Evolutionary conservation across 2,113 vertebrate species (phyloP).

Genomic region (Petrocephalus microphthalmus): DNA sequence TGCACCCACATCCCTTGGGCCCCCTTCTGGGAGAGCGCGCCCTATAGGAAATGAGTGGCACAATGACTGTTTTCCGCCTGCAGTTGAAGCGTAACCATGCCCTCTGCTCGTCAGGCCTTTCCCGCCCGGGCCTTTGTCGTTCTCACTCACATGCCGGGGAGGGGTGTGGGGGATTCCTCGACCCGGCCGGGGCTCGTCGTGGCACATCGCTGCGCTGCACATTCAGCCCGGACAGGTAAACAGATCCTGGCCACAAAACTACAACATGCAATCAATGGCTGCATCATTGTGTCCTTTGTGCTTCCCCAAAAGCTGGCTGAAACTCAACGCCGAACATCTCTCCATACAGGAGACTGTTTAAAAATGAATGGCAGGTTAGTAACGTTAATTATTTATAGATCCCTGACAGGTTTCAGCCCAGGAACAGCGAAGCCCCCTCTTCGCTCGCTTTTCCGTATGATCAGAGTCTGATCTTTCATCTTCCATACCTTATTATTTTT

Average conservation of each 20-base stretch:
- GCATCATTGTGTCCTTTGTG: conserved; percentile 39
- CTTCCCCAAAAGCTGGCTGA: conserved; percentile 39
- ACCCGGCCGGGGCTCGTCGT: background rate
- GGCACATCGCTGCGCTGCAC: background rate
- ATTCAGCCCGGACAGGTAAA: background rate
- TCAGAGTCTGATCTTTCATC: conserved; percentile 36
- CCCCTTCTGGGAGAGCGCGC: background rate
- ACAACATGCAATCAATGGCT: conserved; percentile 40
- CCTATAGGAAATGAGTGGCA: background rate
- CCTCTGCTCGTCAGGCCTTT: background rate
- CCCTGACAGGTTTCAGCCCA: conserved; percentile 43
- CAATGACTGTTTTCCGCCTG: background rate
- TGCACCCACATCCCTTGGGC: background rate
- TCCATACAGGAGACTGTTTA: conserved; percentile 54
- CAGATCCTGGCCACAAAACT: conserved; percentile 36
- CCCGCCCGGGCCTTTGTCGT: background rate
- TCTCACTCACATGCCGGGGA: too few relatives aligned
- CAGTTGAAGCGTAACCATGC: too few relatives aligned
- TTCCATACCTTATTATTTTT: background rate
- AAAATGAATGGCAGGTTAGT: conserved; percentile 65
- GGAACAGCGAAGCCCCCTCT: conserved; percentile 35
- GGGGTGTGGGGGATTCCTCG: too few relatives aligned
- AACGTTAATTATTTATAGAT: conserved; percentile 64
- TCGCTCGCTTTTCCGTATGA: conserved; percentile 35
- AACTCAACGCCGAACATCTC: conserved; percentile 55